These are phyloP conservation scores for Aphaenogaster floridana DNA, from an alignment of 1,140 invertebrate species.

Conservation along the genomic window DNA sequence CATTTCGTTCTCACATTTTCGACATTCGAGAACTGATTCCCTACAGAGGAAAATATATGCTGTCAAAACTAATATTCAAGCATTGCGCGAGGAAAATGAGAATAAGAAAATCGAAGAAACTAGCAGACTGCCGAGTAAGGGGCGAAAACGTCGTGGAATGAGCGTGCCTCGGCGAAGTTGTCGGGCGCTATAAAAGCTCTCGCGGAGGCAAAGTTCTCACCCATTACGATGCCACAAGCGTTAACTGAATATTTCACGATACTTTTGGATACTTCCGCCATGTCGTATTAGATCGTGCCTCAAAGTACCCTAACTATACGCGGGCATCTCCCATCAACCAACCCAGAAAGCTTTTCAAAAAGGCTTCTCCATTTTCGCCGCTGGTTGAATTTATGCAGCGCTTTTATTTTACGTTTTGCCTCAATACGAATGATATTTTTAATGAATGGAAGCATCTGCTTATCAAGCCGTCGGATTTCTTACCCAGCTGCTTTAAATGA, in stretches of 20 bases:
- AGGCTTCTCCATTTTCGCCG: conserved; percentile 13
- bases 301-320: conserved; percentile 34
- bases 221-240: conserved; percentile 72
- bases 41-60: not conserved
- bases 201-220: conserved; percentile 68
- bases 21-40: not conserved
- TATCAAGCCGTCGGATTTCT: conserved; percentile 11
- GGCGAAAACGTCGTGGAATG: not conserved
- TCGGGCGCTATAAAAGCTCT: conserved; percentile 57
- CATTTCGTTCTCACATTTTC: not conserved
- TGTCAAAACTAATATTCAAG: not conserved
- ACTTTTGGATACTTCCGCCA: conserved; percentile 66
- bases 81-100: not conserved
- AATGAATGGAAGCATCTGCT: conserved; percentile 40
- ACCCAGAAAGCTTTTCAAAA: conserved; percentile 20
- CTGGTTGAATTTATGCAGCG: conserved; percentile 42
- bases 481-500: not conserved
- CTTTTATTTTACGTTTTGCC: conserved; percentile 60
- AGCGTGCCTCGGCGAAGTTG: conserved; percentile 11
- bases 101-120: conserved; percentile 15
- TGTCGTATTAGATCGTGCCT: conserved; percentile 58
- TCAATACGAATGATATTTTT: conserved; percentile 61
- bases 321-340: conserved; percentile 3
- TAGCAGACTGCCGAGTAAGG: not conserved
- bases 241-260: conserved; percentile 79